Conservation (phyloP, 2,888 invertebrate species). For the Tachina lurida region DNA sequence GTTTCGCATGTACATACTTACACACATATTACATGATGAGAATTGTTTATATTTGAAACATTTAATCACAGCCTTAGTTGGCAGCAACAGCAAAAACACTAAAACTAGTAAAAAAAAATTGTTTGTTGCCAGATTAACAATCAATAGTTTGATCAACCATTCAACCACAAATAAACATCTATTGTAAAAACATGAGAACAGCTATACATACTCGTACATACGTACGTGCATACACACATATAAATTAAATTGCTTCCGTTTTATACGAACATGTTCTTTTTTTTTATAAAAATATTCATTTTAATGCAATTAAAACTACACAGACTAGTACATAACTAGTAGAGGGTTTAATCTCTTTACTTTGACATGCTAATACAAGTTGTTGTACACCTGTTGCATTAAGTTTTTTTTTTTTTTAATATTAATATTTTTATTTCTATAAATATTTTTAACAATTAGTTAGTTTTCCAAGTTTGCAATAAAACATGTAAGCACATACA, state of each 20-base stretch:
- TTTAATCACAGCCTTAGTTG: constrained; percentile 29
- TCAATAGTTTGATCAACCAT: constrained; percentile 63
- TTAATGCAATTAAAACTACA: constrained; percentile 47
- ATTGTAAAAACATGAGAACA: constrained; percentile 29
- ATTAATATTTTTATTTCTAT: constrained; percentile 23
- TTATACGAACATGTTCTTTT: constrained; percentile 32
- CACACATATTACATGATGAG: constrained; percentile 54
- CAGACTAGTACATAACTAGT: constrained; percentile 11
- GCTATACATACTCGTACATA: background rate
- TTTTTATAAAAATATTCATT: constrained; percentile 12
- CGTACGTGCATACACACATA: background rate
- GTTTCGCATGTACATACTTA: constrained; percentile 63
- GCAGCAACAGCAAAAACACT: constrained; percentile 8
- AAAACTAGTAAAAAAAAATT: background rate
- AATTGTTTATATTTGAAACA: constrained; percentile 43
- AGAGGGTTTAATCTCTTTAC: constrained; percentile 58
- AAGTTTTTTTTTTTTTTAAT: background rate
- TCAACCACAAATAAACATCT: constrained; percentile 56
- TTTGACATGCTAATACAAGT: constrained; percentile 50
- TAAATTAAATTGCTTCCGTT: constrained; percentile 68
- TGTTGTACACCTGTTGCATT: constrained; percentile 35
- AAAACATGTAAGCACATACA: no score
- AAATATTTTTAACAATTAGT: background rate
- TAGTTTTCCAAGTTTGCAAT: background rate
- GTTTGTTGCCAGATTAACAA: constrained; percentile 49